Conservation (phyloP, 1,140 invertebrate genomes). For the Bradysia coprophila region DNA sequence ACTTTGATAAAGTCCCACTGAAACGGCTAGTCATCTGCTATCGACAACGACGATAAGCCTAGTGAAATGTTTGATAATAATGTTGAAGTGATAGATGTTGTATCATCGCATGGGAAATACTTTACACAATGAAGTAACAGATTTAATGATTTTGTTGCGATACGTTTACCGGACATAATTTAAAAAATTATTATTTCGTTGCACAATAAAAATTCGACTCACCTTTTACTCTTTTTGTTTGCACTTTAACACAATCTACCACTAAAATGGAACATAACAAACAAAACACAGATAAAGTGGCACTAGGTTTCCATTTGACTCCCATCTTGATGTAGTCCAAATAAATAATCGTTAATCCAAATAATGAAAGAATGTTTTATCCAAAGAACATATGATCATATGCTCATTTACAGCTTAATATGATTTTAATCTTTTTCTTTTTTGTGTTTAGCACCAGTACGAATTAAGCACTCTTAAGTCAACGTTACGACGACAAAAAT, state of each 20-base stretch:
- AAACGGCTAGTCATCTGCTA: too few species aligned
- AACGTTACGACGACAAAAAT: not conserved
- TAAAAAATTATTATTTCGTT: not conserved
- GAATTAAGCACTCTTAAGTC: not conserved
- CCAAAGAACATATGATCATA: too few species aligned
- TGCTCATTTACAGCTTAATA: too few species aligned
- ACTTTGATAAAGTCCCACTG: too few species aligned
- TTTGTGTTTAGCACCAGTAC: not conserved
- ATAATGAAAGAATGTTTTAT: not conserved
- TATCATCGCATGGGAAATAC: too few species aligned
- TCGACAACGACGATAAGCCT: too few species aligned
- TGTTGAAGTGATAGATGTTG: too few species aligned
- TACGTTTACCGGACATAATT: too few species aligned
- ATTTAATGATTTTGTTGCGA: too few species aligned
- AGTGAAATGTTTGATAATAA: too few species aligned
- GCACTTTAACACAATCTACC: not conserved
- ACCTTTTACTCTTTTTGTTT: conserved; percentile 2
- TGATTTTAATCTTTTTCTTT: too few species aligned
- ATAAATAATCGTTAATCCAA: not conserved
- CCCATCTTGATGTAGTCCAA: not conserved
- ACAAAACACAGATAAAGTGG: not conserved
- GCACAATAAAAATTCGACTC: not conserved
- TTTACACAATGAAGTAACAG: too few species aligned
- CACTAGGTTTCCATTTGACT: not conserved
- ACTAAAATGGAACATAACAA: not conserved